Conservation (phyloP, 2,113 vertebrate species). For the Thermophis baileyi region DNA sequence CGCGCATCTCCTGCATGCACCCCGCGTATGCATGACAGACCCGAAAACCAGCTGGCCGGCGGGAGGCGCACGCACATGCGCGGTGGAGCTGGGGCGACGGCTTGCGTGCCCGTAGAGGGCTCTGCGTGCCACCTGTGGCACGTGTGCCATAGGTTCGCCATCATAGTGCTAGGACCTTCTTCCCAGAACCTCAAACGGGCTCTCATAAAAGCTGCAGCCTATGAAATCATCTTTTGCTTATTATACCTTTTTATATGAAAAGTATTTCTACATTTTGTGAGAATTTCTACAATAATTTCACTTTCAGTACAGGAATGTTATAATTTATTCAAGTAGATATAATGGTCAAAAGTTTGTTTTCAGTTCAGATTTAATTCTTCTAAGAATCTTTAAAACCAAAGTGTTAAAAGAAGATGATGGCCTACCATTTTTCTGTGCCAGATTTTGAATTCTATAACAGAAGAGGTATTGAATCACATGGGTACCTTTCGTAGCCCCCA, state of each 20-base stretch:
- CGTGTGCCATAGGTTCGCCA: too few relatives aligned
- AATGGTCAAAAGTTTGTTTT: not conserved
- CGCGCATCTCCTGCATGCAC: too few relatives aligned
- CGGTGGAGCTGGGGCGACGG: too few relatives aligned
- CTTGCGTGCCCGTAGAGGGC: too few relatives aligned
- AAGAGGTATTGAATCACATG: slow-evolving; percentile 79
- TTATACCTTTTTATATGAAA: not conserved
- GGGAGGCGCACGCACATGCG: too few relatives aligned
- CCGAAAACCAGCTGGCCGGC: too few relatives aligned
- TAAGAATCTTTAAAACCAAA: slow-evolving; percentile 11
- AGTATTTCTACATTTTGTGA: not conserved
- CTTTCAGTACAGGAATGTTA: not conserved
- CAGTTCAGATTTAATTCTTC: not conserved
- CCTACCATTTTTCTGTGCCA: slow-evolving; percentile 58
- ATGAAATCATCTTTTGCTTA: not conserved
- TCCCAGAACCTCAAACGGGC: not conserved
- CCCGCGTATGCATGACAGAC: too few relatives aligned
- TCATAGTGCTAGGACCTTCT: not conserved
- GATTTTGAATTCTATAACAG: slow-evolving; percentile 88
- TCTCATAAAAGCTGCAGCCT: not conserved
- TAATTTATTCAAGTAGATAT: not conserved
- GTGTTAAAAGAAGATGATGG: slow-evolving; percentile 12
- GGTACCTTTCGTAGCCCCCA: slow-evolving; percentile 83
- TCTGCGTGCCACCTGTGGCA: too few relatives aligned
- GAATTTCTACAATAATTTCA: not conserved